A percentile compares a stretch with the other conserved stretches of the same genome.
phyloP scores from a whole-genome alignment of 1,140 invertebrate genomes.

The Drosophila chauvacae region DNA sequence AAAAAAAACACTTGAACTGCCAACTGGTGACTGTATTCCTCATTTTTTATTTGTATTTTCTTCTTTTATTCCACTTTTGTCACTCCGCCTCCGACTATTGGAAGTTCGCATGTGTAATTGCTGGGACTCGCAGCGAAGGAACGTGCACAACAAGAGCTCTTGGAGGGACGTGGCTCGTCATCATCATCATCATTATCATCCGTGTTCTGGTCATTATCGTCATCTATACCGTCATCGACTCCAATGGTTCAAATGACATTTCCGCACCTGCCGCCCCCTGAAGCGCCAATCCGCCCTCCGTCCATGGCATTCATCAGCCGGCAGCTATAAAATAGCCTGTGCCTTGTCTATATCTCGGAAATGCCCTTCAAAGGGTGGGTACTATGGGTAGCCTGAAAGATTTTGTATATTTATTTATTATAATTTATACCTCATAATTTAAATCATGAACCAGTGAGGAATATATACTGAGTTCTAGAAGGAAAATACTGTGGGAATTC shows the following conservation, averaged over 20 bases:
- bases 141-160: conserved; percentile 70
- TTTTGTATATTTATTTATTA: background rate
- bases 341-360: conserved; percentile 40
- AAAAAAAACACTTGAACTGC: conserved; percentile 45
- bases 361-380: conserved; percentile 11
- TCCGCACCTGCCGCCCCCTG: conserved; percentile 36
- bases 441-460: background rate
- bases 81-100: conserved; percentile 25
- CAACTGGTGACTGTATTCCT: conserved; percentile 42
- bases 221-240: conserved; percentile 48
- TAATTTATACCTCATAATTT: background rate
- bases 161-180: conserved; percentile 59
- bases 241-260: conserved; percentile 56
- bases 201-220: conserved; percentile 28
- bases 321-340: conserved; percentile 58
- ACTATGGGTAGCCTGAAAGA: background rate
- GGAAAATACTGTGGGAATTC: background rate
- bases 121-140: conserved; percentile 31
- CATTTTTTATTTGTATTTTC: conserved; percentile 4
- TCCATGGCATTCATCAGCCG: conserved; percentile 33
- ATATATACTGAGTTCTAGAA: background rate
- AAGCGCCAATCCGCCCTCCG: conserved; percentile 2
- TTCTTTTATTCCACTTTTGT: conserved; percentile 26
- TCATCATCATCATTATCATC: conserved; percentile 27
- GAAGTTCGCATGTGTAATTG: conserved; percentile 44